Conservation (phyloP, 2,113 vertebrate species). For the Marcusenius ussheri region DNA sequence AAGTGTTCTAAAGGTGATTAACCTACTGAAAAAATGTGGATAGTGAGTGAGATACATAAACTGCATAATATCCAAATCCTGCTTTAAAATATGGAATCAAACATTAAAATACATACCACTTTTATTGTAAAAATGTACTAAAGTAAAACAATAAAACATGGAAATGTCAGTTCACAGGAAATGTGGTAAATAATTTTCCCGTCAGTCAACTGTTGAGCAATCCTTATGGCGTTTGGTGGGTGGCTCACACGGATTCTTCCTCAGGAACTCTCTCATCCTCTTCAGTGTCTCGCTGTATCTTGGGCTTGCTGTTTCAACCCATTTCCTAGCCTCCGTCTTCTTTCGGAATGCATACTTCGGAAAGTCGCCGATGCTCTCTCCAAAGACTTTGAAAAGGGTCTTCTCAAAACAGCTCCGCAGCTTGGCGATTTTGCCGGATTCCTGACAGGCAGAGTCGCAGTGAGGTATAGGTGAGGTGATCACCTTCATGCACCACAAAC, state of each 20-base stretch:
- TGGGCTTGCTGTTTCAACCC: neutral
- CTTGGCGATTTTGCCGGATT: neutral
- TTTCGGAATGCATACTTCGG: neutral
- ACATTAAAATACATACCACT: neutral
- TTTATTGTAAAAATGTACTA: neutral
- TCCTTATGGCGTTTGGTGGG: neutral
- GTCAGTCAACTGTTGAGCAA: neutral
- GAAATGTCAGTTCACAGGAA: neutral
- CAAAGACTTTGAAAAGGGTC: neutral
- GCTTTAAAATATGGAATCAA: neutral
- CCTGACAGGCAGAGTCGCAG: neutral
- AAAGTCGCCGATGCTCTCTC: neutral
- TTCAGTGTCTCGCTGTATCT: constrained; percentile 23
- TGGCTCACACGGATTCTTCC: neutral
- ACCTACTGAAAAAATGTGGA: neutral
- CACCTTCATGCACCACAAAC: neutral
- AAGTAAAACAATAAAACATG: neutral
- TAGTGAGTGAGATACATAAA: neutral
- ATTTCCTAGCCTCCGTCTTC: neutral
- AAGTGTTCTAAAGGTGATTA: neutral
- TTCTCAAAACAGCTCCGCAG: constrained; percentile 24
- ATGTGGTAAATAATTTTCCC: neutral
- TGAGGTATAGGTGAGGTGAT: neutral
- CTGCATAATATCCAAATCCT: neutral
- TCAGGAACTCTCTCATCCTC: constrained; percentile 14